Evolutionary conservation across 2,113 vertebrate species (phyloP), one percentile per base, ranked within the genome.

Genomic region (Serilophus lunatus): DNA sequence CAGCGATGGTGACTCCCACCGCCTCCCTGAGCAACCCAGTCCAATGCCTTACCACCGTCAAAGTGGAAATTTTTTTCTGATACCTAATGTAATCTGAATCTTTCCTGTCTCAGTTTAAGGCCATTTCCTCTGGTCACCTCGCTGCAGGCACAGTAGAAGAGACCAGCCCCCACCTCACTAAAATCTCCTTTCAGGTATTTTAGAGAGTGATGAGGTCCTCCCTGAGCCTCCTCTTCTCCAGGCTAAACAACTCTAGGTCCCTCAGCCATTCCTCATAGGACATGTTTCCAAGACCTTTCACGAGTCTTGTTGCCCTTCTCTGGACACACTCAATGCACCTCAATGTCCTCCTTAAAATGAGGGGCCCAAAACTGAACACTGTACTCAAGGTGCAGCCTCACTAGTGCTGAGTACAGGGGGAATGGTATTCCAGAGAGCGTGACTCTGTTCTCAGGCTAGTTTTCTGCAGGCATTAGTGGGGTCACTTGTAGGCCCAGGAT

Each of bases 351-450:
- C 44, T 42, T 33, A 19, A 61, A 47, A 47, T 22, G 29, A 54
- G 33, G 10, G 19, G 4, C n/a, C 7, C 29, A 76, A 82, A 82
- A 23, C 24, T 54, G 85, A 40, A 9, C 35, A 9, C 40, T 35
- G 17, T 49, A n/a, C n/a, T 33, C 61, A 42, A 63, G 26, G 31
- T 19, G 10, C 54, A 23, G 25, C 18, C 25, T 69, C 35, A 13
- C 17, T 26, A 49, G 18, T 31, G 9, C 54, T 12, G 18, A 49
- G 26, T 35, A n/a, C 44, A 22, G 17, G 29, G 24, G 17, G 13
- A n/a, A 35, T 47, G n/a, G 29, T 20, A 42, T 63, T 70, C 42
- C 35, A 22, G 33, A 47, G 3, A 24, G 10, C 0, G 0, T 42
- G 45, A 24, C 54, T 54, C 12, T 59, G 26, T 68, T 76, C 42